These are phyloP conservation scores for Drosophila colorata DNA, from an alignment of 2,888 invertebrate genomes.

Conservation along the genomic window DNA sequence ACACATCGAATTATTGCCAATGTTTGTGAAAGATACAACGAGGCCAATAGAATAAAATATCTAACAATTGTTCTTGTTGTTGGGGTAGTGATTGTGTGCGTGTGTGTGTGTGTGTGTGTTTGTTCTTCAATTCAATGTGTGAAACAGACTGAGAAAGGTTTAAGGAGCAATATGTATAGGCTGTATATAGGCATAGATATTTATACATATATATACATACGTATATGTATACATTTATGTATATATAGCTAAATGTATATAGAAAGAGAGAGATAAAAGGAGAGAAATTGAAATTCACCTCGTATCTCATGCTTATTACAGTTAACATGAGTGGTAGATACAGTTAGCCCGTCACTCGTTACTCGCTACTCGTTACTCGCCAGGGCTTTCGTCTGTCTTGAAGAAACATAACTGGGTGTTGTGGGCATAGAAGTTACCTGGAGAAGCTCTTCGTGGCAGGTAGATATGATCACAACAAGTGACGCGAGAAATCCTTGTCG, in stretches of 20 bases:
- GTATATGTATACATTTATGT: constrained; percentile 11
- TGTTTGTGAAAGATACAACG: constrained; percentile 47
- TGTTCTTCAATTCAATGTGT: constrained; percentile 3
- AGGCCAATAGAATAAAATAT: constrained; percentile 31
- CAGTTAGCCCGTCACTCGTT: constrained; percentile 31
- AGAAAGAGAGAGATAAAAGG: constrained; percentile 34
- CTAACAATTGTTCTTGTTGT: constrained; percentile 42
- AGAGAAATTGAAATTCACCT: constrained; percentile 73
- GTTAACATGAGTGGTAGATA: constrained; percentile 52
- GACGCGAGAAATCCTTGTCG: not conserved
- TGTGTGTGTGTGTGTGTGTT: constrained; percentile 9
- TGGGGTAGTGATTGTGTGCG: constrained; percentile 1
- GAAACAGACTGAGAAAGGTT: constrained; percentile 31
- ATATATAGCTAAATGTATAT: constrained; percentile 8
- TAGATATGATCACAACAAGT: not conserved
- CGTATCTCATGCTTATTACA: constrained; percentile 61
- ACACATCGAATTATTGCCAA: constrained; percentile 1
- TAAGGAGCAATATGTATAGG: constrained; percentile 21
- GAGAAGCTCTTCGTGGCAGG: constrained; percentile 42
- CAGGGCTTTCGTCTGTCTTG: constrained; percentile 63
- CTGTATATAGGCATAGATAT: constrained; percentile 14
- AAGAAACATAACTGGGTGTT: constrained; percentile 73
- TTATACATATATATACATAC: constrained; percentile 7
- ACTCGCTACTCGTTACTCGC: constrained; percentile 16
- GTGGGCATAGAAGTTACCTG: constrained; percentile 74